These are phyloP conservation scores for Thermophis baileyi DNA, from an alignment of 2,113 vertebrate genomes.

Conservation along the genomic window DNA sequence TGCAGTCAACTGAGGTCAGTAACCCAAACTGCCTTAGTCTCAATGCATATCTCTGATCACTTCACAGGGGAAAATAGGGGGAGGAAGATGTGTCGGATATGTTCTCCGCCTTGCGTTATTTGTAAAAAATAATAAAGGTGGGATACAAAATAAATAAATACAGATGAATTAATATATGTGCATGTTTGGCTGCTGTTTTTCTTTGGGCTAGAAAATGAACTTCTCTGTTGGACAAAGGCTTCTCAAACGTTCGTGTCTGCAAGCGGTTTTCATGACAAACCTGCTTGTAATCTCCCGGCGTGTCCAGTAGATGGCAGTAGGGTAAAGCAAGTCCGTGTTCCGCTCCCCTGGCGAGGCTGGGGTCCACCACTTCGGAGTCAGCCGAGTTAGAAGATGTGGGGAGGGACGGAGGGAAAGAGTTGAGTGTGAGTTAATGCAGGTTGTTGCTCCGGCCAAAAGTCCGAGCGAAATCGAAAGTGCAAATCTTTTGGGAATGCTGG, in stretches of 20 bases:
- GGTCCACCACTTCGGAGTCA: background rate
- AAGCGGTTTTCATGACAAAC: background rate
- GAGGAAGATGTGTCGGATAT: background rate
- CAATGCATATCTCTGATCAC: background rate
- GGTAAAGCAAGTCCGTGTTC: conserved; percentile 51
- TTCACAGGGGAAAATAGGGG: background rate
- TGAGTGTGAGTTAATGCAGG: background rate
- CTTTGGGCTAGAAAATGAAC: background rate
- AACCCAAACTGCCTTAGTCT: background rate
- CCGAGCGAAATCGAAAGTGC: background rate
- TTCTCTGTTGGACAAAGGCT: background rate
- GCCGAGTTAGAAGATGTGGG: background rate
- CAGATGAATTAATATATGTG: background rate
- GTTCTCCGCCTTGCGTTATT: background rate
- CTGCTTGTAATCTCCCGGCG: background rate
- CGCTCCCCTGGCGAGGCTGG: background rate
- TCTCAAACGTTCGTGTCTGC: background rate
- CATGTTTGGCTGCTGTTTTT: background rate
- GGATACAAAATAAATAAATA: background rate
- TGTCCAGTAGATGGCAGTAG: conserved; percentile 68
- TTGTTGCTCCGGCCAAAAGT: background rate
- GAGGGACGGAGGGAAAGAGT: background rate
- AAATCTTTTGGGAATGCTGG: background rate
- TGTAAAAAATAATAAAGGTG: too few relatives aligned
- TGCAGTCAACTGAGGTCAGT: background rate